phyloP scores from a whole-genome alignment of 2,797 vertebrate genomes.

The Cheirogaleus major region DNA sequence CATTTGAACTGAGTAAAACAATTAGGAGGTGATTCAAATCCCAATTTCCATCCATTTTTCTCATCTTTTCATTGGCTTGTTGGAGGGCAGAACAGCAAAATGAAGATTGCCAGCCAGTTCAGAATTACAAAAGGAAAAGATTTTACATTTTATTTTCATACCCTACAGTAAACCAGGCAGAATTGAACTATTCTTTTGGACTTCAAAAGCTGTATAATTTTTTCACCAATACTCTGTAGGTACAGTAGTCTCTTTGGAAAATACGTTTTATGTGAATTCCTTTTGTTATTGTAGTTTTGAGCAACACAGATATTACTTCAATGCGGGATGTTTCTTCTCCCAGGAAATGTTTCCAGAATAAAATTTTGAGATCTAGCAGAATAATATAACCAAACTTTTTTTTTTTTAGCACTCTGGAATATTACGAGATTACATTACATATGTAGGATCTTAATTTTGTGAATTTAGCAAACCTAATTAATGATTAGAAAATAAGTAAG shows the following conservation, averaged over 20 bases:
- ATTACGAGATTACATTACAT: neutral
- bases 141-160: slow-evolving; percentile 26
- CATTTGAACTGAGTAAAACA: slow-evolving; percentile 63
- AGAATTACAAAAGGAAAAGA: slow-evolving; percentile 53
- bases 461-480: neutral
- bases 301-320: slow-evolving; percentile 22
- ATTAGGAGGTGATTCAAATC: slow-evolving; percentile 66
- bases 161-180: slow-evolving; percentile 3
- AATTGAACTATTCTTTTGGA: slow-evolving; percentile 20
- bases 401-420: neutral
- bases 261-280: neutral
- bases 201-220: slow-evolving; percentile 32
- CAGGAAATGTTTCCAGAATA: slow-evolving; percentile 3
- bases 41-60: slow-evolving; percentile 59
- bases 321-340: slow-evolving; percentile 12
- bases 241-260: slow-evolving; percentile 26
- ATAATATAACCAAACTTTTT: neutral
- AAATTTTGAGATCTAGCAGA: neutral
- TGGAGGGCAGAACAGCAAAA: slow-evolving; percentile 63
- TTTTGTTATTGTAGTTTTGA: neutral
- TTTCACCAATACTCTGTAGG: slow-evolving; percentile 1
- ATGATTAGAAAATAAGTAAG: neutral
- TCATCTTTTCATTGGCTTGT: slow-evolving; percentile 66
- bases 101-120: slow-evolving; percentile 65
- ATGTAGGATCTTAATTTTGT: neutral